Evolutionary conservation across 2,113 vertebrate genomes (phyloP).

Genomic region (Labeo rohita): DNA sequence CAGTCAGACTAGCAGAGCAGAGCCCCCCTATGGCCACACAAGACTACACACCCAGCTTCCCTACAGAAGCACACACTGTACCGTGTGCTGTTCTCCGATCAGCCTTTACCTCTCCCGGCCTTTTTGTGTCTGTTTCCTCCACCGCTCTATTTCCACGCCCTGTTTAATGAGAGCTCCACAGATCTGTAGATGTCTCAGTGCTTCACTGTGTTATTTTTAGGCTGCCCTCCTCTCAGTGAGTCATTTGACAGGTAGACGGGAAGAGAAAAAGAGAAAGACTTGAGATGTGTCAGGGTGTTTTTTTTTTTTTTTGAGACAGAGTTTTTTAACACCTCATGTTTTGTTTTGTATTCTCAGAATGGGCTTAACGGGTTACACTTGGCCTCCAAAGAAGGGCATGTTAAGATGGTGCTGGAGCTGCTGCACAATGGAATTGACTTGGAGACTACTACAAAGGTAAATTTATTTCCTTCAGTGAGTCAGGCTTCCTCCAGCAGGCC

Average conservation of each 20-base stretch:
- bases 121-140: conserved; percentile 2
- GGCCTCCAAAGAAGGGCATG: conserved; percentile 96
- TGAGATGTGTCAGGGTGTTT: conserved; percentile 39
- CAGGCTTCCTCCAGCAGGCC: neutral
- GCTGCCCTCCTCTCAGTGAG: conserved; percentile 15
- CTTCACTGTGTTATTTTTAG: conserved; percentile 44
- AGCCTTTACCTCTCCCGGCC: conserved; percentile 12
- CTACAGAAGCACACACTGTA: conserved; percentile 12
- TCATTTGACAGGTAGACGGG: conserved; percentile 18
- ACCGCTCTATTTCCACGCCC: neutral
- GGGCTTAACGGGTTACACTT: conserved; percentile 95
- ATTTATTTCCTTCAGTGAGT: neutral
- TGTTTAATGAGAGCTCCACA: conserved; percentile 28
- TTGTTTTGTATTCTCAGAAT: conserved; percentile 79
- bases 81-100: conserved; percentile 12
- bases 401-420: conserved; percentile 96
- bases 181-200: conserved; percentile 27
- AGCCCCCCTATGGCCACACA: conserved; percentile 62
- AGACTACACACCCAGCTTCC: conserved; percentile 1
- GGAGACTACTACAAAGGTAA: conserved; percentile 96
- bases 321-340: conserved; percentile 29
- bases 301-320: conserved; percentile 1
- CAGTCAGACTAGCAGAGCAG: conserved; percentile 42
- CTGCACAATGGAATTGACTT: conserved; percentile 90
- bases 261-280: conserved; percentile 28